Evolutionary conservation across 2,797 vertebrate genomes (phyloP).

Genomic region (Cyprinella venusta): DNA sequence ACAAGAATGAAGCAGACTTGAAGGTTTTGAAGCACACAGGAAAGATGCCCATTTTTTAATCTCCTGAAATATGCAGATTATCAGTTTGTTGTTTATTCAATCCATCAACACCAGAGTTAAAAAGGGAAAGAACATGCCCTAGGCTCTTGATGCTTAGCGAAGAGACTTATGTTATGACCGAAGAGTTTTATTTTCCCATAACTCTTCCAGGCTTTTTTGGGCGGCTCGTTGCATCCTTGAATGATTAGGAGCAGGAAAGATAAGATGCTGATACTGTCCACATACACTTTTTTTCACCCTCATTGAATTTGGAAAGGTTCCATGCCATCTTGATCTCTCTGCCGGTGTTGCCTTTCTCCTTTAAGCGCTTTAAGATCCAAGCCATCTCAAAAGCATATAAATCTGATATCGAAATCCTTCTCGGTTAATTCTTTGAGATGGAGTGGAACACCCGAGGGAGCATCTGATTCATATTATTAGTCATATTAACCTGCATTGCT

Average conservation of each 20-base stretch:
- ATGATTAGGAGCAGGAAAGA: conserved; percentile 56
- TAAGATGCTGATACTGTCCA: conserved; percentile 46
- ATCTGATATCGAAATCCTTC: conserved; percentile 50
- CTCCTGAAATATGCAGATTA: conserved; percentile 38
- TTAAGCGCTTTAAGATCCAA: conserved; percentile 25
- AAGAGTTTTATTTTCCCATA: conserved; percentile 52
- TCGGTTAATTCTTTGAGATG: conserved; percentile 27
- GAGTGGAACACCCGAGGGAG: conserved; percentile 29
- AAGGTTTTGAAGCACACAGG: conserved; percentile 70
- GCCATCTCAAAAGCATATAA: conserved; percentile 33
- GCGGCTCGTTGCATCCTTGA: conserved; percentile 49
- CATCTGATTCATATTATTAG: conserved; percentile 40
- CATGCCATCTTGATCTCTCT: conserved; percentile 44
- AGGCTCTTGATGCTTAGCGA: conserved; percentile 43
- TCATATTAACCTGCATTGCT: conserved; percentile 12
- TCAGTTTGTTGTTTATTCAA: conserved; percentile 69
- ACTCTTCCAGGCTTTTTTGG: conserved; percentile 52
- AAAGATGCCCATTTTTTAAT: conserved; percentile 62
- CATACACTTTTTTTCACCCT: conserved; percentile 36
- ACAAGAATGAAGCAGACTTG: conserved; percentile 65
- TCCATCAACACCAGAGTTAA: conserved; percentile 68
- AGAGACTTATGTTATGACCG: conserved; percentile 44
- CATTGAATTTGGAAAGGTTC: conserved; percentile 35
- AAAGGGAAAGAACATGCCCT: conserved; percentile 56
- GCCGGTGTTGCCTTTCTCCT: conserved; percentile 49